A percentile compares a stretch with the other conserved stretches of the same genome.
phyloP scores from a whole-genome alignment of 2,888 invertebrate species.

The Mycalesis mineus region DNA sequence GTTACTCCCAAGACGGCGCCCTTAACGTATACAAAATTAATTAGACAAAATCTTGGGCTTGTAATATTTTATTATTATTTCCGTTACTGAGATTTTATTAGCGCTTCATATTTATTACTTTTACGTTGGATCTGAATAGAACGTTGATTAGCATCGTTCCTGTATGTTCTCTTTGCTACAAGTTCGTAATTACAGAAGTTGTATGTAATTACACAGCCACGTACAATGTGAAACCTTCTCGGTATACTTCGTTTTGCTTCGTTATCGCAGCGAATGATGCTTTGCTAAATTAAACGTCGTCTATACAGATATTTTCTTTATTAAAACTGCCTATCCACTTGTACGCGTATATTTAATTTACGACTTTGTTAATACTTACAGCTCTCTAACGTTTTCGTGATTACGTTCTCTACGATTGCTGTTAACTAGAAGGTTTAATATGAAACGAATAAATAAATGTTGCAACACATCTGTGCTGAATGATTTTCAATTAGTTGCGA shows the following conservation, averaged over 20 bases:
- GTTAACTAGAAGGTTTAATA: not conserved
- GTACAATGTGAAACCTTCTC: constrained; percentile 58
- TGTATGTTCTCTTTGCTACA: constrained; percentile 56
- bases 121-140: constrained; percentile 69
- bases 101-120: constrained; percentile 71
- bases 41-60: constrained; percentile 74
- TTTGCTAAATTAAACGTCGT: constrained; percentile 73
- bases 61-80: constrained; percentile 78
- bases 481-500: not conserved
- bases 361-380: constrained; percentile 6
- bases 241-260: constrained; percentile 58
- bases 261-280: constrained; percentile 61
- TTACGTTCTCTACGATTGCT: not conserved
- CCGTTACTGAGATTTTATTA: constrained; percentile 71
- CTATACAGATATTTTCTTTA: constrained; percentile 55
- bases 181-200: constrained; percentile 71
- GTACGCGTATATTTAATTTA: constrained; percentile 11
- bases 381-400: not conserved
- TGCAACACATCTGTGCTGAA: too few relatives aligned
- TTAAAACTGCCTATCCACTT: constrained; percentile 44
- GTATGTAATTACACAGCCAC: constrained; percentile 72
- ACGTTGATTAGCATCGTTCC: constrained; percentile 66
- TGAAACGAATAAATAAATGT: too few relatives aligned
- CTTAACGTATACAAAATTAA: constrained; percentile 75
- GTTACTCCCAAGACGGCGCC: constrained; percentile 74